phyloP scores from a whole-genome alignment of 1,140 invertebrate genomes.

The Dinothrombium tinctorium region DNA sequence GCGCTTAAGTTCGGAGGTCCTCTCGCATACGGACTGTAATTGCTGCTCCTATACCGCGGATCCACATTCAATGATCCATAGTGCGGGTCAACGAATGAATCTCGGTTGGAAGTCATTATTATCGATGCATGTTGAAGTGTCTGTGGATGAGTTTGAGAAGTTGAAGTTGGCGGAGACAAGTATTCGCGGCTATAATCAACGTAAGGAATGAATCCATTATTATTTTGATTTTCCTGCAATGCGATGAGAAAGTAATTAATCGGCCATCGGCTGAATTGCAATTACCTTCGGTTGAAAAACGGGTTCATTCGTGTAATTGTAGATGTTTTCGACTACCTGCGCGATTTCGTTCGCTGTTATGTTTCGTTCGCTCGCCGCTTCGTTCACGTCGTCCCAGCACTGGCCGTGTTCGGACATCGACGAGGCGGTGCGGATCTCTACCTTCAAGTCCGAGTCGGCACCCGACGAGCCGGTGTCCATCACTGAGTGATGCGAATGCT shows the following conservation, averaged over 20 bases:
- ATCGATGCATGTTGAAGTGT: no score
- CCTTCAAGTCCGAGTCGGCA: slow-evolving; percentile 67
- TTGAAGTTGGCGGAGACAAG: no score
- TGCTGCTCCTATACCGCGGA: neutral
- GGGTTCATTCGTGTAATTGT: slow-evolving; percentile 65
- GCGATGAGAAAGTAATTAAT: no score
- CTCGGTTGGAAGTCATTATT: no score
- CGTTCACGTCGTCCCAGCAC: slow-evolving; percentile 25
- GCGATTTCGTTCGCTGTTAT: slow-evolving; percentile 22
- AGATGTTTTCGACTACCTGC: slow-evolving; percentile 26
- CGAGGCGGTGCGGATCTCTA: slow-evolving; percentile 57
- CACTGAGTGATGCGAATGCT: neutral
- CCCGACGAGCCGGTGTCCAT: slow-evolving; percentile 39
- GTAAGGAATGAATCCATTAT: no score
- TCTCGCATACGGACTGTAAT: neutral
- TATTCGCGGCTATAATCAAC: no score
- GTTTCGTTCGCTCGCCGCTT: slow-evolving; percentile 22
- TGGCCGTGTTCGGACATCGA: slow-evolving; percentile 31
- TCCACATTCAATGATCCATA: neutral
- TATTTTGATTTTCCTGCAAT: no score
- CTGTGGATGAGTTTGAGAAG: no score
- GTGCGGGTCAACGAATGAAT: neutral
- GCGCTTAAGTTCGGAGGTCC: no score
- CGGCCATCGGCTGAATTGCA: slow-evolving; percentile 25
- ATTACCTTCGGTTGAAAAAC: slow-evolving; percentile 34